phyloP scores from a whole-genome alignment of 2,888 invertebrate species.

The Calliphora vomitoria region DNA sequence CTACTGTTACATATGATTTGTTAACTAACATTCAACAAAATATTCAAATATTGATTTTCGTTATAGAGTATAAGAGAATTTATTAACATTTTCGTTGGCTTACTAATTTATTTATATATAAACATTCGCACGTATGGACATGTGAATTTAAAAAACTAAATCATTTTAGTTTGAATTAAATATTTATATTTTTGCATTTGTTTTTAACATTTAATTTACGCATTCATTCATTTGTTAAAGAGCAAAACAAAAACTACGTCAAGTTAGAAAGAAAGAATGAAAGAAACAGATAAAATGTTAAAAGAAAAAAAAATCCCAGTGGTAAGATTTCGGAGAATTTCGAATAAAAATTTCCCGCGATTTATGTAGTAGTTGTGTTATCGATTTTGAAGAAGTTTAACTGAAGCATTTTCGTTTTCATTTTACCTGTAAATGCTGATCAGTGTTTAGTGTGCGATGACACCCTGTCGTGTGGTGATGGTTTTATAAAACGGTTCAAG shows the following conservation, averaged over 20 bases:
- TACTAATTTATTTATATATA: slow-evolving; percentile 10
- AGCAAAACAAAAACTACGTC: slow-evolving; percentile 9
- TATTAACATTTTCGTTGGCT: slow-evolving; percentile 24
- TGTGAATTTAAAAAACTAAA: neutral
- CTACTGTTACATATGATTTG: slow-evolving; percentile 2
- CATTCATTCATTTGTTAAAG: neutral
- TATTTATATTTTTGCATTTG: neutral
- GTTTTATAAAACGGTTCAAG: slow-evolving; percentile 23
- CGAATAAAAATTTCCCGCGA: slow-evolving; percentile 56
- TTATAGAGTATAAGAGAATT: slow-evolving; percentile 46
- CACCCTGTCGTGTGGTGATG: slow-evolving; percentile 62
- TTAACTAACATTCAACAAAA: neutral
- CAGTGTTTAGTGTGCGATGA: slow-evolving; percentile 56
- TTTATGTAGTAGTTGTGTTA: slow-evolving; percentile 43
- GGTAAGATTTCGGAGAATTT: slow-evolving; percentile 34
- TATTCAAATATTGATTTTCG: slow-evolving; percentile 3
- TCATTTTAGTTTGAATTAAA: neutral
- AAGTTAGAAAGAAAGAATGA: slow-evolving; percentile 1
- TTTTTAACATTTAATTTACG: neutral
- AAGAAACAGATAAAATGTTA: neutral
- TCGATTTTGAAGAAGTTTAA: slow-evolving; percentile 63
- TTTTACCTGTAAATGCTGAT: slow-evolving; percentile 45
- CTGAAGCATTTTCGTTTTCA: slow-evolving; percentile 54
- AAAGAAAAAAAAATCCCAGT: slow-evolving; percentile 44
- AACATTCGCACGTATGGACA: neutral